Evolutionary conservation across 1,140 invertebrate genomes (phyloP), one percentile per base, ranked within the genome.

Genomic region (Drosophila ambigua): DNA sequence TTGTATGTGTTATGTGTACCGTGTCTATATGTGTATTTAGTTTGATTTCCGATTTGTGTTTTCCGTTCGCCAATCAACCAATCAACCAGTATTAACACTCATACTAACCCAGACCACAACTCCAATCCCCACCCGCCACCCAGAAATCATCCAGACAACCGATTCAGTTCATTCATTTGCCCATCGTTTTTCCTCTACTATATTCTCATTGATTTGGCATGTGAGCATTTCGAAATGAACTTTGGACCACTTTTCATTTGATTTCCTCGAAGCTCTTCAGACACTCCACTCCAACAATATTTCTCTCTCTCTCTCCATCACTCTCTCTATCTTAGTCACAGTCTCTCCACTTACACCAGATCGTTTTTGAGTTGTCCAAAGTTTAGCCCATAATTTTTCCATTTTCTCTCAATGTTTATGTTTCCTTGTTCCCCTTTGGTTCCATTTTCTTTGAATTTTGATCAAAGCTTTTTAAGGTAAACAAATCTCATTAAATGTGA

Each of bases 1-100:
- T 63, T 77, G 78, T 81, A 81, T 81, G 78, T 87, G 83, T 87
- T 88, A 90, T 90, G 90, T 91, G 90, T 91, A 85, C 87, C 66
- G 66, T 69, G 90, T 91, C 90, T 91, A 90, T 90, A 85, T 91
- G 90, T 91, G 90, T 91, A 91, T 91, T 91, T 77, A 63, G 90
- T 91, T 84, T 63, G 77, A 72, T 90, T 73, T 80, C 72, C 66
- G 48, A 62, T 74, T 90, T 82, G 48, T 62, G 57, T 81, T 83
- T 71, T 59, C 58, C 28, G 50, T 55, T 57, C 64, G 49, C 67
- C 72, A 52, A 52, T 67, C 66, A 54, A 61, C 60, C 64, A 62
- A 79, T 80, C 79, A 90, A 76, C 80, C 62, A 84, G 46, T 90
- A 80, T 89, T 84, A 83, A 79, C 85, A 89, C 59, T 65, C 74